phyloP scores from a whole-genome alignment of 2,888 invertebrate genomes.

The Dorcus parallelipipedus region DNA sequence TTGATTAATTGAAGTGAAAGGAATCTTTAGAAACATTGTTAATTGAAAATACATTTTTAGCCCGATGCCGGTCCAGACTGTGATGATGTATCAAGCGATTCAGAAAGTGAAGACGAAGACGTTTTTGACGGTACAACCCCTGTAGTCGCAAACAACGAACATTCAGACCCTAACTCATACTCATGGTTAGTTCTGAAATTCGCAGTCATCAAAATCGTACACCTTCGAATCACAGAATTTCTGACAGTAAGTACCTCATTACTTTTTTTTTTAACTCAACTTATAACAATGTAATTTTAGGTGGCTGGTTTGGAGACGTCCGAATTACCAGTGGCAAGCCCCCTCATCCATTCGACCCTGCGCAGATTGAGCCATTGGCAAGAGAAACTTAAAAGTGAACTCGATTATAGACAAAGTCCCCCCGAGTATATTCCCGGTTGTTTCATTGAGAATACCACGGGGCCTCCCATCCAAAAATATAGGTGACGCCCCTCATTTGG shows the following conservation, averaged over 20 bases:
- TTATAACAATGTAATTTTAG: constrained; percentile 23
- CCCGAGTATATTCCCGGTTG: constrained; percentile 88
- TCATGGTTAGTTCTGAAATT: constrained; percentile 94
- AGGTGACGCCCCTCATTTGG: constrained; percentile 47
- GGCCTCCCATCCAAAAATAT: constrained; percentile 91
- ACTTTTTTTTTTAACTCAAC: background rate
- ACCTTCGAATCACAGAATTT: constrained; percentile 82
- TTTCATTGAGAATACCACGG: constrained; percentile 72
- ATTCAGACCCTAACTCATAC: constrained; percentile 90
- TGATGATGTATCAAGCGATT: constrained; percentile 68
- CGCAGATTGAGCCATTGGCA: constrained; percentile 89
- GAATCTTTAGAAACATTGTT: constrained; percentile 9
- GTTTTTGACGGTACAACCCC: constrained; percentile 61
- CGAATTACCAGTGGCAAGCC: constrained; percentile 91
- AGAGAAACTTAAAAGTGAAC: constrained; percentile 64
- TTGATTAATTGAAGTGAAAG: too few relatives aligned
- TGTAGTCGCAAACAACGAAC: constrained; percentile 71
- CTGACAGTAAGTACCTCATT: constrained; percentile 48
- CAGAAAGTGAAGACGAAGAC: constrained; percentile 77
- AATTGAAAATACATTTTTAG: constrained; percentile 42
- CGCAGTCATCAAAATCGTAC: constrained; percentile 81
- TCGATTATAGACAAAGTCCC: constrained; percentile 77
- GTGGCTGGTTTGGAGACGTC: constrained; percentile 47
- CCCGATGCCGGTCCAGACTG: constrained; percentile 65
- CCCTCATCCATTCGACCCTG: constrained; percentile 85